Evolutionary conservation across 2,113 vertebrate genomes (phyloP), one percentile per base, ranked within the genome.

Genomic region (Saccopteryx leptura): DNA sequence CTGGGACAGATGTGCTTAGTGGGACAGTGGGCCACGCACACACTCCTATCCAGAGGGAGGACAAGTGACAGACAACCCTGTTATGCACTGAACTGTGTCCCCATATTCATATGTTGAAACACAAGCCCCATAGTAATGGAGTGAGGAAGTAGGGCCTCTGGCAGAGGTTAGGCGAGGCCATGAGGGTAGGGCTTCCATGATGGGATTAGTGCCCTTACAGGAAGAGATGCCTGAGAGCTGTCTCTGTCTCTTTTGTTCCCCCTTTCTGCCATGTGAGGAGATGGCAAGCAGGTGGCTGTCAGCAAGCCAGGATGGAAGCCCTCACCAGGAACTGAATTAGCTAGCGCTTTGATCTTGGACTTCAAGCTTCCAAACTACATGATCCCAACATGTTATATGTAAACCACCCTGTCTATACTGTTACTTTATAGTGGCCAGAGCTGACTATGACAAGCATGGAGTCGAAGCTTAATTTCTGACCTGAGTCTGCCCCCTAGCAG

Each of bases 341-440:
- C 63, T 11, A 33, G 52, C 14, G 18, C 74, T 52, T 31, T 28
- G 33, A 24, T n/a, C 82, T 65, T 17, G 48, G 58, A 28, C 31
- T 31, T 76, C 78, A 21, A 21, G 48, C 13, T 78, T 71, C 50
- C 63, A 72, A 80, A 92, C 39, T 0, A 0, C 13, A 23, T 26
- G 33, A 58, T 19, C 56, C 4, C 24, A 63, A 18, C 23, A 4
- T 8, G 28, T 31, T 15, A 39, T 24, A 11, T 23, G 63, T 10
- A 65, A 21, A 24, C 2, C 12, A 6, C 71, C 11, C 1, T 0
- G 28, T 17, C 75, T 9, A 1, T 5, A 46, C 1, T 31, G 13
- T 54, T 52, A 28, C 24, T 18, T 61, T 4, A 23, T 1, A 14
- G 26, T 24, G 28, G 58, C 46, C 83, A 19, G 18, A n/a, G 31